Base-by-base conservation (phyloP, 2,888 invertebrate genomes). In the Drosophila subquinaria region DNA sequence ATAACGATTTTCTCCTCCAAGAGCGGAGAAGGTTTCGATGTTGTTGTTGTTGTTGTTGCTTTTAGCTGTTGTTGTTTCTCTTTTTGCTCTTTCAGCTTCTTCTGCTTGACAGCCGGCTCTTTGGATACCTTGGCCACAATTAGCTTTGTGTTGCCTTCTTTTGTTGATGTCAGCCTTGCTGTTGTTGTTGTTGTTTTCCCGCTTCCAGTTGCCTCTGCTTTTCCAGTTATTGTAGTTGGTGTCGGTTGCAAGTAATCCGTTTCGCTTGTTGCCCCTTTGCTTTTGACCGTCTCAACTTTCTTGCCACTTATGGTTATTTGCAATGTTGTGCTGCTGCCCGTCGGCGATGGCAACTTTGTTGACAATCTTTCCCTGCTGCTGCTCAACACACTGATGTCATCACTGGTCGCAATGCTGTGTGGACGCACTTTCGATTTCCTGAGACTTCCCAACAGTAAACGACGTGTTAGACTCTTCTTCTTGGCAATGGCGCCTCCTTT, bases 291-390 rank as follows among this genome's bases (percentile, higher is more conserved):
- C 79, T 92, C 88, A 56, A 91, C 84, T 89, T 92, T 90, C 79
- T 92, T 92, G 36, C 92, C 91, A 15, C 91, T 90, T 61, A 92
- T 91, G 52, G 92, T 92, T 76, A 93, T 93, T 86, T 93, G 91
- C 64, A 92, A 88, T 69, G 90, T 92, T 64, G 79, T 82, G 63
- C 73, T 85, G 68, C 78, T 76, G 59, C 64, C 75, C 6, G 57
- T 42, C 8, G 51, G 50, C 23, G 69, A 51, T n/a, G 59, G 59
- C 51, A 42, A 13, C 17, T 45, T 35, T 8, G 9, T 11, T 45
- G 70, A 66, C 51, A 82, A 23, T 68, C 82, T 51, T 47, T 79
- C 79, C 36, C 64, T 33, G 45, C 72, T 80, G 67, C 69, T 76
- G 72, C 74, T 71, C 9, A 48, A 38, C 40, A 82, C 55, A 53